Evolutionary conservation across 1,140 invertebrate genomes (phyloP).

Genomic region (Drosophila lacertosa): DNA sequence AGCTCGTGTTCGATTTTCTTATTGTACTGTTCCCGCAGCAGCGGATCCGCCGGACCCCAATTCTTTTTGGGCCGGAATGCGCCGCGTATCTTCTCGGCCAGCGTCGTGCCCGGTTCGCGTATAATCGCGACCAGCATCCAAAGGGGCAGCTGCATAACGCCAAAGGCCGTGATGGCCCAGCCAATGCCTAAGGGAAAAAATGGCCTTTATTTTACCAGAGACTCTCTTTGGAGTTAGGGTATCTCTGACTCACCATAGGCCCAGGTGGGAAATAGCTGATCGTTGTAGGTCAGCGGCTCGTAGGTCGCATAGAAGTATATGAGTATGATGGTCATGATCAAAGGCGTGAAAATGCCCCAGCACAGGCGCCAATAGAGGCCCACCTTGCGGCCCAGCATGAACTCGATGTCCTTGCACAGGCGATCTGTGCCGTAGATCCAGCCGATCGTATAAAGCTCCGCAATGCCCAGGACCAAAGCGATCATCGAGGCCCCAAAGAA

Average conservation of each 20-base stretch:
- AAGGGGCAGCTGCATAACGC: slow-evolving; percentile 86
- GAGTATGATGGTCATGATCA: slow-evolving; percentile 88
- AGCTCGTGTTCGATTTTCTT: slow-evolving; percentile 71
- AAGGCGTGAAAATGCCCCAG: slow-evolving; percentile 91
- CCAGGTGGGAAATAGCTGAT: slow-evolving; percentile 84
- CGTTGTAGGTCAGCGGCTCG: slow-evolving; percentile 85
- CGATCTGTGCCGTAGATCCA: slow-evolving; percentile 90
- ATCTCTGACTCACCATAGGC: slow-evolving; percentile 84
- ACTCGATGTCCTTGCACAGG: slow-evolving; percentile 87
- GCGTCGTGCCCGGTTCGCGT: slow-evolving; percentile 75
- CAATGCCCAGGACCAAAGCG: slow-evolving; percentile 88
- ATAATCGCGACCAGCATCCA: slow-evolving; percentile 85
- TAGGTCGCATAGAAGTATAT: slow-evolving; percentile 87
- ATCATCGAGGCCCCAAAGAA: slow-evolving; percentile 90
- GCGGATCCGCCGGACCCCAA: slow-evolving; percentile 85
- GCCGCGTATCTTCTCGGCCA: slow-evolving; percentile 84
- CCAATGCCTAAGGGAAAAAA: slow-evolving; percentile 83
- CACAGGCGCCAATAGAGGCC: slow-evolving; percentile 91
- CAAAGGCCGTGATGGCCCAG: slow-evolving; percentile 86
- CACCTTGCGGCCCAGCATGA: slow-evolving; percentile 89
- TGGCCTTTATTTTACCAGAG: not conserved
- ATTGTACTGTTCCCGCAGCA: slow-evolving; percentile 74
- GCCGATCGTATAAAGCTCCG: slow-evolving; percentile 87
- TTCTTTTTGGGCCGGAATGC: slow-evolving; percentile 84
- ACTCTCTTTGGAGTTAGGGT: not conserved